Evolutionary conservation across 2,113 vertebrate species (phyloP).

Genomic region (Oncorhynchus masou): DNA sequence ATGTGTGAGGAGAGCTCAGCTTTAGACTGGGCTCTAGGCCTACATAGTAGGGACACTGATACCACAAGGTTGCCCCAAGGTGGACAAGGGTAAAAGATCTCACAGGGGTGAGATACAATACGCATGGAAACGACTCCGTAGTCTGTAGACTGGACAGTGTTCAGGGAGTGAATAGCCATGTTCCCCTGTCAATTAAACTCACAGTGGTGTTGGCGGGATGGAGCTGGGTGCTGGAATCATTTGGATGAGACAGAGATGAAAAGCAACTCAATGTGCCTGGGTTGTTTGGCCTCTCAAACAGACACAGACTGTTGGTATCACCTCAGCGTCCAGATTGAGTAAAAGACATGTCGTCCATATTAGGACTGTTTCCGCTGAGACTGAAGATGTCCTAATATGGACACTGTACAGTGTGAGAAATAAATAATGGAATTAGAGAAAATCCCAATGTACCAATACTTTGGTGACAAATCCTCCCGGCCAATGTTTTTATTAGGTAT

Average conservation of each 20-base stretch:
- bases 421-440: background rate
- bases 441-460: background rate
- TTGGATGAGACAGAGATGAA: constrained; percentile 20
- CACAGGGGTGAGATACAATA: background rate
- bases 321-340: no score
- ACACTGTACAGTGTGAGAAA: no score
- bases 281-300: constrained; percentile 25
- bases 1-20: constrained; percentile 1
- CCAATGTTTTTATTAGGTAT: background rate
- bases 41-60: constrained; percentile 34
- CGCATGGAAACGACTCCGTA: background rate
- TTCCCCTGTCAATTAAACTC: constrained; percentile 26
- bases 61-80: background rate
- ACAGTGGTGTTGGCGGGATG: background rate
- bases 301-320: background rate
- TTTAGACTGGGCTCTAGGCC: constrained; percentile 36
- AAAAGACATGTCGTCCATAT: no score
- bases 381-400: no score
- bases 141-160: background rate
- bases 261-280: constrained; percentile 8
- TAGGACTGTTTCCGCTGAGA: no score
- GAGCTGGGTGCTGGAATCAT: constrained; percentile 39
- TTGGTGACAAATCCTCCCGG: background rate
- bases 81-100: constrained; percentile 26
- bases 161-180: background rate